phyloP scores from a whole-genome alignment of 2,113 vertebrate species.

The Vireo altiloquus region DNA sequence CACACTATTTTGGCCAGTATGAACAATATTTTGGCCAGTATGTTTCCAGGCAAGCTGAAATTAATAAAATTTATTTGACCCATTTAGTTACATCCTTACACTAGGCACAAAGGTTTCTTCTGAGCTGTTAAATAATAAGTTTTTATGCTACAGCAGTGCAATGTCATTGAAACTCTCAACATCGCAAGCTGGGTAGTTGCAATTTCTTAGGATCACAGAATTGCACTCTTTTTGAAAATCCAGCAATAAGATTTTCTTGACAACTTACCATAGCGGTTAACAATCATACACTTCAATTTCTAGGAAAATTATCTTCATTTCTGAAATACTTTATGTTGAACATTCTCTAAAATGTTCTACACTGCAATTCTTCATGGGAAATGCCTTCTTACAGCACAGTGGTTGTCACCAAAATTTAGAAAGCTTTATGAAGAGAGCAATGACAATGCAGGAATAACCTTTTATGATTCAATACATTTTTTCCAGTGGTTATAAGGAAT shows the following conservation, averaged over 20 bases:
- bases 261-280: background rate
- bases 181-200: background rate
- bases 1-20: background rate
- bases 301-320: background rate
- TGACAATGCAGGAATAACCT: background rate
- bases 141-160: background rate
- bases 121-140: background rate
- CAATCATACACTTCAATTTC: background rate
- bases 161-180: background rate
- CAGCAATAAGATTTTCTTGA: background rate
- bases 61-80: rapidly evolving
- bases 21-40: background rate
- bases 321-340: background rate
- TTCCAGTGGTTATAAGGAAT: background rate
- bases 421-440: background rate
- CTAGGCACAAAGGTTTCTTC: background rate
- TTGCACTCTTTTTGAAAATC: background rate
- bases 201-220: background rate
- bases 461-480: background rate
- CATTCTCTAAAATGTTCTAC: background rate
- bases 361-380: background rate
- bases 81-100: background rate
- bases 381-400: background rate
- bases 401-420: background rate
- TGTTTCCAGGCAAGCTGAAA: background rate